Percentiles rank a stretch among this genome's conserved stretches.
These are phyloP conservation scores for Phocides pigmalion DNA, from an alignment of 1,140 invertebrate genomes.

Conservation along the genomic window DNA sequence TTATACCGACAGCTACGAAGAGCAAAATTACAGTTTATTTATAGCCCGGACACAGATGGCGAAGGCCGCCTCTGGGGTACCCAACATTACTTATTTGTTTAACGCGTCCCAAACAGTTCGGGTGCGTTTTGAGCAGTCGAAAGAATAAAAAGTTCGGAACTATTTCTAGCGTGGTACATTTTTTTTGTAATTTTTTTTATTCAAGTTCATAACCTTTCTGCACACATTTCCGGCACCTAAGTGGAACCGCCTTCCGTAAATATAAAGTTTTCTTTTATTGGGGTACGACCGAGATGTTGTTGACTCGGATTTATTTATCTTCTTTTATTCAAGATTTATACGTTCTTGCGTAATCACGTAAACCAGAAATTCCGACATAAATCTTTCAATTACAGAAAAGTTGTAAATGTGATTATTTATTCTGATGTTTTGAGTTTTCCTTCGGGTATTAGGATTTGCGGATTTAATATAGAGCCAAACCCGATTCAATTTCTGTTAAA, in stretches of 20 bases:
- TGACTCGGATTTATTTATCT: slow-evolving; percentile 11
- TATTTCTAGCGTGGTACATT: neutral
- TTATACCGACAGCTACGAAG: no score
- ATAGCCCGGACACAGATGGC: slow-evolving; percentile 62
- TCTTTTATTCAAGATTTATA: no score
- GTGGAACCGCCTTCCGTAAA: slow-evolving; percentile 3
- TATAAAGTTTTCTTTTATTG: slow-evolving; percentile 20
- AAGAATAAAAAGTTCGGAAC: slow-evolving; percentile 36
- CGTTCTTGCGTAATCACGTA: no score
- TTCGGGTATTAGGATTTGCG: no score
- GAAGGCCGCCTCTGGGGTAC: slow-evolving; percentile 58
- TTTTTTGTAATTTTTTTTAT: slow-evolving; percentile 10
- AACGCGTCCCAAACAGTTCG: slow-evolving; percentile 53
- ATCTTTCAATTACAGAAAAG: slow-evolving; percentile 15
- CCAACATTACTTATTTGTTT: slow-evolving; percentile 70
- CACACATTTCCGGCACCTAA: slow-evolving; percentile 4
- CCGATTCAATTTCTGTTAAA: no score
- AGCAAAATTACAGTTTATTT: slow-evolving; percentile 55
- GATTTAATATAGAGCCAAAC: no score
- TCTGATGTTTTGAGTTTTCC: neutral
- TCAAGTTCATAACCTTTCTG: neutral
- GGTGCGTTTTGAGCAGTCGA: slow-evolving; percentile 44
- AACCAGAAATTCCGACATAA: slow-evolving; percentile 17
- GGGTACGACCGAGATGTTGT: neutral
- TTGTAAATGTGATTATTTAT: slow-evolving; percentile 10